phyloP scores from a whole-genome alignment of 2,113 vertebrate species.

The Eonycteris spelaea region DNA sequence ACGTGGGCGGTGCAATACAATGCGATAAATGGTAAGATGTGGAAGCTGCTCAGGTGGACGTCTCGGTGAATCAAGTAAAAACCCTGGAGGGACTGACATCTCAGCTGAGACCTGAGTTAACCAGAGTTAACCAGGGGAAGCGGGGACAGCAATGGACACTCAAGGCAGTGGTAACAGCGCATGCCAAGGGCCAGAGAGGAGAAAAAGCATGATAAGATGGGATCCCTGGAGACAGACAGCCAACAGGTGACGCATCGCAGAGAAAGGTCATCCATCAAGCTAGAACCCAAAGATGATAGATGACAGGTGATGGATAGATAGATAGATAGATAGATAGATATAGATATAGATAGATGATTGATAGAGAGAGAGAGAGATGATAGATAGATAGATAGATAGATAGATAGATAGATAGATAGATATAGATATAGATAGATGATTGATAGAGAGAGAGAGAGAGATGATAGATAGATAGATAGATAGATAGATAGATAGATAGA shows the following conservation, averaged over 20 bases:
- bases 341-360: neutral
- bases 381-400: no score
- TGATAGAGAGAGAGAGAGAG: no score
- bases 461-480: no score
- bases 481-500: no score
- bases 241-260: fast-evolving
- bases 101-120: neutral
- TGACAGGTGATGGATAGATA: neutral
- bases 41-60: fast-evolving
- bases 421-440: no score
- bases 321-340: neutral
- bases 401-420: no score
- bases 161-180: neutral
- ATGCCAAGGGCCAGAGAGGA: neutral
- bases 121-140: neutral
- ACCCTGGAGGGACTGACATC: neutral
- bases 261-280: neutral
- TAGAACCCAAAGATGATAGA: neutral
- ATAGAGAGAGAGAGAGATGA: neutral
- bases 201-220: neutral
- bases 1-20: fast-evolving
- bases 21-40: neutral
- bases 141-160: neutral
- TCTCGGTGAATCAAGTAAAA: neutral
- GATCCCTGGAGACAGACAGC: fast-evolving